Evolutionary conservation across 2,797 vertebrate species (phyloP).

Genomic region (Cetoscarus ocellatus): DNA sequence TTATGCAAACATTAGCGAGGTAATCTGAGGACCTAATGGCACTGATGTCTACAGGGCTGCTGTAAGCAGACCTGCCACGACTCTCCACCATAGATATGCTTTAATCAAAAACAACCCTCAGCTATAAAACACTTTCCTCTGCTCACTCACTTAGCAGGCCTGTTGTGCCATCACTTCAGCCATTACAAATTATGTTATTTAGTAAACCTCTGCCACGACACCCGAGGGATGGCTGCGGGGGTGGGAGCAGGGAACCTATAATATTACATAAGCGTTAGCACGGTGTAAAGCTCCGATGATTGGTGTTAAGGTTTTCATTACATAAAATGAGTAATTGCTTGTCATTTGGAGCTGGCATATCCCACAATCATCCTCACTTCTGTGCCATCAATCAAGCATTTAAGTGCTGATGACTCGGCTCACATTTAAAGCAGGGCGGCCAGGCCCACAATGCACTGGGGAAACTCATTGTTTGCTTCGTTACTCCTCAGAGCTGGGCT

Average conservation of each 20-base stretch:
- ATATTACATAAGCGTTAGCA: constrained; percentile 86
- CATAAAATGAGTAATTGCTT: constrained; percentile 89
- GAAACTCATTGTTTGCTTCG: constrained; percentile 84
- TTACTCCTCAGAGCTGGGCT: constrained; percentile 74
- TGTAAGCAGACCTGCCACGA: constrained; percentile 58
- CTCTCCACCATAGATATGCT: constrained; percentile 55
- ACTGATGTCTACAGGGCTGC: constrained; percentile 59
- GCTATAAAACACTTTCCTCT: constrained; percentile 67
- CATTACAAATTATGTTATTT: constrained; percentile 90
- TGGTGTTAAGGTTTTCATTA: constrained; percentile 89
- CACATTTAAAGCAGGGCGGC: constrained; percentile 82
- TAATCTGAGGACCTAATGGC: constrained; percentile 76
- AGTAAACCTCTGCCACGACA: constrained; percentile 84
- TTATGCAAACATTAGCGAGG: constrained; percentile 74
- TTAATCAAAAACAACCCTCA: constrained; percentile 54
- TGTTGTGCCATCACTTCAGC: constrained; percentile 82
- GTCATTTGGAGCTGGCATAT: constrained; percentile 86
- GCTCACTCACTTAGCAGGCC: constrained; percentile 77
- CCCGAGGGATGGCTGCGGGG: constrained; percentile 77
- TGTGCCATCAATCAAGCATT: constrained; percentile 87
- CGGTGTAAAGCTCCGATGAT: constrained; percentile 84
- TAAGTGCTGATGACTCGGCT: constrained; percentile 85
- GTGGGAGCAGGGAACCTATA: constrained; percentile 83
- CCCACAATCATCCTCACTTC: constrained; percentile 87
- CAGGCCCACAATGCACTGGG: constrained; percentile 75